Evolutionary conservation across 35 echinoderm and acorn worm species (phyloP).

Genomic region (Lytechinus pictus): DNA sequence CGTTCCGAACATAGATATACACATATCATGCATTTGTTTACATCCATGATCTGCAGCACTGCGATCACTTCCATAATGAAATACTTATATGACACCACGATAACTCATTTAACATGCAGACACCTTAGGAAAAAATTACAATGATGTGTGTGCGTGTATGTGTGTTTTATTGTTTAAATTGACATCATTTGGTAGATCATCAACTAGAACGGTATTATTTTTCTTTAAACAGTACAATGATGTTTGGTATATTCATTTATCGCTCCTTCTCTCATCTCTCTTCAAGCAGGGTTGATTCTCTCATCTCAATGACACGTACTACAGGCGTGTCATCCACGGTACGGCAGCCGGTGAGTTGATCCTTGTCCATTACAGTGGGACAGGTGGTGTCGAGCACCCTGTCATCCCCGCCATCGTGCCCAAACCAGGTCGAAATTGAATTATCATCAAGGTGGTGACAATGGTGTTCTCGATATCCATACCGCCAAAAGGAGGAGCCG

Average conservation of each 20-base stretch:
- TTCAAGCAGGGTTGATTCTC: neutral
- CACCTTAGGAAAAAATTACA: too few species aligned
- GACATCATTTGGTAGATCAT: too few species aligned
- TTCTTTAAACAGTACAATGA: too few species aligned
- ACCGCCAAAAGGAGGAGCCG: neutral
- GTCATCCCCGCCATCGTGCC: slow-evolving; percentile 23
- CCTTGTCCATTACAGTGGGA: slow-evolving; percentile 9
- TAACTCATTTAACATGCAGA: too few species aligned
- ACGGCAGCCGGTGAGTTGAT: slow-evolving; percentile 20
- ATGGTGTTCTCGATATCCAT: neutral
- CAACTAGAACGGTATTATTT: too few species aligned
- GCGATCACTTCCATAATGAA: too few species aligned
- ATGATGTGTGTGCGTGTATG: too few species aligned
- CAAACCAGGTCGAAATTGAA: slow-evolving; percentile 21
- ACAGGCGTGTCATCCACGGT: slow-evolving; percentile 16
- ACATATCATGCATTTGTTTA: neutral
- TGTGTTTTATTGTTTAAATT: too few species aligned
- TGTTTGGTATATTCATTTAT: neutral
- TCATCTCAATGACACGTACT: neutral
- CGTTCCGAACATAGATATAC: slow-evolving; percentile 12
- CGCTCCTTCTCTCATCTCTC: neutral
- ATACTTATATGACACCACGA: too few species aligned
- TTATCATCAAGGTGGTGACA: neutral
- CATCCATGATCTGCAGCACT: neutral
- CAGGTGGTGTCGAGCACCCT: slow-evolving; percentile 26